phyloP scores from a whole-genome alignment of 2,797 vertebrate species.

The Schizopygopsis malacanthus region DNA sequence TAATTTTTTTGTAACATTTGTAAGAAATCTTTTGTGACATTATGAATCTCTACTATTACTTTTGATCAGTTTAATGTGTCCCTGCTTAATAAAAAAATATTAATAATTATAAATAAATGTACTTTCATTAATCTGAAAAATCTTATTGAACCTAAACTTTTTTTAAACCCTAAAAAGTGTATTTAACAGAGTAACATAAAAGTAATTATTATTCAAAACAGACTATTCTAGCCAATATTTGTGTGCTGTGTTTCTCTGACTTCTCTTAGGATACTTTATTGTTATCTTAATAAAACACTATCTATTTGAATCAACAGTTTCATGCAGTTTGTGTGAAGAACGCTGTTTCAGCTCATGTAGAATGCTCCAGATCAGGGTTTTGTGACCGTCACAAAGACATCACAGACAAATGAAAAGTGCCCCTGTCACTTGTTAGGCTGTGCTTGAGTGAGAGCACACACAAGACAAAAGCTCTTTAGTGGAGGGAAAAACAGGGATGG shows the following conservation, averaged over 20 bases:
- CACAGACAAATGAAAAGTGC: conserved; percentile 12
- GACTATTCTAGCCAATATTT: not conserved
- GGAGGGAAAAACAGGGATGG: conserved; percentile 29
- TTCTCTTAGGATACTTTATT: not conserved
- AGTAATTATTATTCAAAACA: too few species aligned
- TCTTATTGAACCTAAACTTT: not conserved
- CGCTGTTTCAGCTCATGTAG: not conserved
- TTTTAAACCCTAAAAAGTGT: not conserved
- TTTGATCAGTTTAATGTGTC: not conserved
- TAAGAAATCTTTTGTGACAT: not conserved
- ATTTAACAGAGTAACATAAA: not conserved
- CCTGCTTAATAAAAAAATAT: not conserved
- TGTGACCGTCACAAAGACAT: not conserved
- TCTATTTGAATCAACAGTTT: not conserved
- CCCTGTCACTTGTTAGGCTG: conserved; percentile 36
- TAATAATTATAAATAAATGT: not conserved
- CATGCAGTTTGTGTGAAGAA: not conserved
- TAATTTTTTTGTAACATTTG: too few species aligned
- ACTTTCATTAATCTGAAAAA: not conserved
- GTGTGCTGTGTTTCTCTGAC: not conserved
- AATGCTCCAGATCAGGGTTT: not conserved
- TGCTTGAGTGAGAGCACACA: conserved; percentile 35
- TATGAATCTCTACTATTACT: not conserved
- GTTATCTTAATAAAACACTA: not conserved
- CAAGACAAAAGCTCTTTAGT: conserved; percentile 39